Percentiles rank a stretch among this genome's conserved stretches.
These are phyloP conservation scores for Callionymus lyra DNA, from an alignment of 2,113 vertebrate genomes.

Conservation along the genomic window DNA sequence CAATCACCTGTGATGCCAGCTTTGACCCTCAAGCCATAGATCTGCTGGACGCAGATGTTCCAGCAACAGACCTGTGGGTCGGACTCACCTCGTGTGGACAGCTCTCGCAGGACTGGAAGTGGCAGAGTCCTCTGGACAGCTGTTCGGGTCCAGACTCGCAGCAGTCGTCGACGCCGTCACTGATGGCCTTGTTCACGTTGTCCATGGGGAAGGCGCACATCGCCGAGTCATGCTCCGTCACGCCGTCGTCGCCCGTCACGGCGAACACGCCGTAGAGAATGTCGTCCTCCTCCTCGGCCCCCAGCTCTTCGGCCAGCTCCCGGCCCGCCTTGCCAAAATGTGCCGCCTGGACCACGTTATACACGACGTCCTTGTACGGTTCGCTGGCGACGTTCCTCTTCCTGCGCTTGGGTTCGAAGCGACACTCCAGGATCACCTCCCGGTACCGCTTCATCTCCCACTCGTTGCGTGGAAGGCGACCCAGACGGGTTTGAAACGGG, in stretches of 20 bases:
- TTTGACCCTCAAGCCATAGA: too few species aligned
- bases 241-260: conserved; percentile 47
- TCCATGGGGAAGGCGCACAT: conserved; percentile 84
- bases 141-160: conserved; percentile 60
- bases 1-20: too few species aligned
- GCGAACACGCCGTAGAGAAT: conserved; percentile 84
- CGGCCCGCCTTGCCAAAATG: conserved; percentile 70
- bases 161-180: conserved; percentile 74
- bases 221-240: conserved; percentile 61
- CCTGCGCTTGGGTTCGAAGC: conserved; percentile 76
- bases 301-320: conserved; percentile 74
- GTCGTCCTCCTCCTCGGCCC: conserved; percentile 57
- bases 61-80: background rate
- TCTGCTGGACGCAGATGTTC: too few species aligned
- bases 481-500: conserved; percentile 74
- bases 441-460: conserved; percentile 74
- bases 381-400: conserved; percentile 63
- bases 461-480: conserved; percentile 68
- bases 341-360: conserved; percentile 81
- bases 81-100: conserved; percentile 77
- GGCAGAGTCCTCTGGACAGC: conserved; percentile 73
- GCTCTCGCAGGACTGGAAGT: conserved; percentile 76
- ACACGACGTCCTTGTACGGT: conserved; percentile 55
- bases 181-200: conserved; percentile 72
- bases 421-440: conserved; percentile 81